Conservation (phyloP, 2,113 vertebrate genomes). For the Eurystomus gularis region DNA sequence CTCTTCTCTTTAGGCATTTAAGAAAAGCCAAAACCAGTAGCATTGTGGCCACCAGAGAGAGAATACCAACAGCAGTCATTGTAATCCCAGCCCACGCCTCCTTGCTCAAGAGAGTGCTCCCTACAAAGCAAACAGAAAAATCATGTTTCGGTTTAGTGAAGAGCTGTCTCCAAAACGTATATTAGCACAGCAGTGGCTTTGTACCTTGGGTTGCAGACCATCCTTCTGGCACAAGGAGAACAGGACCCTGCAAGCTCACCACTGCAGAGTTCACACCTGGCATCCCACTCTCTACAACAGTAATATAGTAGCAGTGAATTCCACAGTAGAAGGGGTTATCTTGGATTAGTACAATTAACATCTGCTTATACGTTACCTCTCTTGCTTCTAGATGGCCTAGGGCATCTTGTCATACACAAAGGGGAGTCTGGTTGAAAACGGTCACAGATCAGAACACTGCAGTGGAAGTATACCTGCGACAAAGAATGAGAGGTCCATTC, state of each 20-base stretch:
- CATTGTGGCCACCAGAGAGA: neutral
- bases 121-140: neutral
- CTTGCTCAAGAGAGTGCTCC: neutral
- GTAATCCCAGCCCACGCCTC: neutral
- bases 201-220: constrained; percentile 63
- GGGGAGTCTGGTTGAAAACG: constrained; percentile 49
- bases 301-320: accelerated
- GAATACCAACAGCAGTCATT: neutral
- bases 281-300: neutral
- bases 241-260: constrained; percentile 67
- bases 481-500: neutral
- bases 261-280: neutral
- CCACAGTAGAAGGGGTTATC: accelerated
- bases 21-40: neutral
- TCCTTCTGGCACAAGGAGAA: constrained; percentile 57
- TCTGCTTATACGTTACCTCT: constrained; percentile 50
- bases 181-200: accelerated
- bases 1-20: constrained; percentile 15
- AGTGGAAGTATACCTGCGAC: constrained; percentile 77
- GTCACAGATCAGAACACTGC: constrained; percentile 68
- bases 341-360: neutral
- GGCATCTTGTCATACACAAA: constrained; percentile 66
- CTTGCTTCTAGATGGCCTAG: constrained; percentile 26
- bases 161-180: too few relatives aligned
- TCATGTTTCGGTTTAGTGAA: too few relatives aligned